Conservation (phyloP, 2,797 vertebrate species). For the Sciurus vulgaris region DNA sequence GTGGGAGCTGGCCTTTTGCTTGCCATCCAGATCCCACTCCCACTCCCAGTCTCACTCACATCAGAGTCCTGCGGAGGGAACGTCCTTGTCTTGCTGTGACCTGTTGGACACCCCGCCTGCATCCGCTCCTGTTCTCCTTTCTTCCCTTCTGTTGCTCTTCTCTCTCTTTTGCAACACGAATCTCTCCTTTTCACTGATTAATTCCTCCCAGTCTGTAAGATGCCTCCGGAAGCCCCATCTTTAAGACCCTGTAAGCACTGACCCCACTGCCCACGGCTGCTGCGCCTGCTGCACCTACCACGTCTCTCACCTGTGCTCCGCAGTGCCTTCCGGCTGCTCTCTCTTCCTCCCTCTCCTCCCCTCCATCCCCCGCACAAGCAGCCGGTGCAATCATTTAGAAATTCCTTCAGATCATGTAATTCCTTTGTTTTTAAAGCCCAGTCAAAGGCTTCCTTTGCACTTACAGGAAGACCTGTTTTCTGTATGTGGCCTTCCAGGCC, state of each 20-base stretch:
- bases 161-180: neutral
- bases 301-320: neutral
- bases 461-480: neutral
- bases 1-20: neutral
- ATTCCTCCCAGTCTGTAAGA: neutral
- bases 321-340: neutral
- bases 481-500: neutral
- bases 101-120: neutral
- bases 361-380: neutral
- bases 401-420: neutral
- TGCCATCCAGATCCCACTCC: neutral
- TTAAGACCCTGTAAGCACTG: neutral
- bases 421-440: neutral
- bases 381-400: neutral
- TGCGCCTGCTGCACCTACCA: too few relatives aligned
- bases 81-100: neutral
- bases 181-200: neutral
- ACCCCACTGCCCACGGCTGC: neutral
- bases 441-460: neutral
- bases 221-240: neutral
- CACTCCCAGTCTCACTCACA: neutral
- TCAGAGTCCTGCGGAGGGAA: neutral
- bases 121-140: neutral
- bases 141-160: neutral
- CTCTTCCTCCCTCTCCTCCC: neutral